Base-by-base conservation (phyloP, 2,888 invertebrate genomes). In the Lasiommata megera region DNA sequence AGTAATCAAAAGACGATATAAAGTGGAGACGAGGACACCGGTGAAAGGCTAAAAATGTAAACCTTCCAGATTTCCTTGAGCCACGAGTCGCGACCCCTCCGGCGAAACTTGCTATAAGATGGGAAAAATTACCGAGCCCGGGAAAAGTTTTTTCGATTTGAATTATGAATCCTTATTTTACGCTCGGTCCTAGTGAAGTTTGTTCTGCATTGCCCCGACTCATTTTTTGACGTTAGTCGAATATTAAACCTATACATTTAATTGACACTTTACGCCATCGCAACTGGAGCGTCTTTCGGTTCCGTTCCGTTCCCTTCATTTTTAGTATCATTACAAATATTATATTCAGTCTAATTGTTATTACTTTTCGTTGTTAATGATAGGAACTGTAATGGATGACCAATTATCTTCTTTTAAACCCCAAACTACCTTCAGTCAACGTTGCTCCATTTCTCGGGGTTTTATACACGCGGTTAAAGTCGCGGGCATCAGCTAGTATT, bases 1-100 rank as follows among this genome's bases (percentile, higher is more conserved):
- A 84, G 88, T 88, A 90, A 90, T 90, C 90, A 89, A 90, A 90
- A 88, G 88, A 81, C 88, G 88, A 89, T 89, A 88, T 87, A 90
- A 88, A 88, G 87, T 84, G 82, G 81, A 81, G 85, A 82, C 79
- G 79, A 82, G 84, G 84, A 88, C 84, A 86, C 50, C 82, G 83
- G 80, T 79, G 83, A 88, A 88, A 89, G 89, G 88, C 88, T 89
- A 88, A 89, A 88, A 88, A 87, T 85, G 84, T 88, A 84, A 88
- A 86, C 84, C 88, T 82, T 82, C 86, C 83, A 85, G 88, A 88
- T 85, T 88, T 87, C 78, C 80, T 80, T 74, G 73, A 81, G 80
- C 80, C 79, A 77, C 73, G 79, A 81, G 72, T 75, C 76, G 73
- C 84, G 84, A 86, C 85, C 85, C 85, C 85, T 84, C 84, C 68